Evolutionary conservation across 2,113 vertebrate genomes (phyloP), one percentile per base, ranked within the genome.

Genomic region (Cochlearius cochlearius): DNA sequence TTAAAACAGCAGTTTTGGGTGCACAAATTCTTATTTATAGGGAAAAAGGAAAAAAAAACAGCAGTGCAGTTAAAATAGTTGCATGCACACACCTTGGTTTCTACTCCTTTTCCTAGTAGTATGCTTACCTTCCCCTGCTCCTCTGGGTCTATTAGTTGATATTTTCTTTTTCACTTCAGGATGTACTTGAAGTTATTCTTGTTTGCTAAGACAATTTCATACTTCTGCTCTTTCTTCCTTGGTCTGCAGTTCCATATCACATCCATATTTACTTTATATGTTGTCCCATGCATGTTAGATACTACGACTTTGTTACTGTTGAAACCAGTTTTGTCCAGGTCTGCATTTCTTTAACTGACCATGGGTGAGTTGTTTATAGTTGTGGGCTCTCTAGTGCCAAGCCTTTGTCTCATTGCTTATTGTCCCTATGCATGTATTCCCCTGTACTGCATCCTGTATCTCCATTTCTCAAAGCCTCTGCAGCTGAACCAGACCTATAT

Each of bases 11-110:
- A 41, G 30, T 63, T 81, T 67, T 68, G 14, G 25, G 23, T 55
- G 26, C 0, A 3, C 2, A 13, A 49, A 53, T 23, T 36, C 52
- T 75, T 67, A 43, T 30, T 89, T 52, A n/a, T 12, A 5, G 11
- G 7, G 34, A 32, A 80, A 72, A 80, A 71, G 5, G 13, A 14
- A 73, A 62, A 53, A 63, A 30, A 4, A 71, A 19, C 3, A 63
- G 22, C 4, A 63, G 26, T 39, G 5, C 4, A 38, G 10, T 63
- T 67, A 47, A 86, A 41, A 23, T 38, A 52, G 10, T 43, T 72
- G 6, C 5, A 30, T 0, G 7, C 12, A 20, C 0, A 4, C 14
- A 25, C 56, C 8, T 21, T 60, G 12, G 19, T 72, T 90, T 78
- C 45, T 60, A 13, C 7, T 34, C 8, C 7, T 62, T 63, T 78